Percentiles rank a stretch among this genome's conserved stretches.
These are phyloP conservation scores for Anser brachyrhynchus DNA, from an alignment of 2,113 vertebrate genomes.

Conservation along the genomic window DNA sequence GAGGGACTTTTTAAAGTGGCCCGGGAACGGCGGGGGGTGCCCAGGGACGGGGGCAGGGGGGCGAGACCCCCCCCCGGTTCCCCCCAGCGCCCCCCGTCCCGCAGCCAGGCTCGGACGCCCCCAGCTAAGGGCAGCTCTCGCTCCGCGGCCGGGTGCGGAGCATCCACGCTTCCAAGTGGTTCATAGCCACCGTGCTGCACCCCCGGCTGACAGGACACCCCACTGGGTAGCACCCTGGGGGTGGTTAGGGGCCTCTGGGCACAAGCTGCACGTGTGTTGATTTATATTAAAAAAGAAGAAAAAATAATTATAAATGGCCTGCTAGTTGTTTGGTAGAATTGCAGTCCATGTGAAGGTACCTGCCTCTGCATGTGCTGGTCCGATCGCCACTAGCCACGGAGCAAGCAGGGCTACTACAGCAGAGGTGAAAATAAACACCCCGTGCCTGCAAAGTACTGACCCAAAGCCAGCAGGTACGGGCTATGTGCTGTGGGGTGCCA, in stretches of 20 bases:
- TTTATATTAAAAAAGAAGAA: not conserved
- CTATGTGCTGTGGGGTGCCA: rapidly evolving
- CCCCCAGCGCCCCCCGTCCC: no score
- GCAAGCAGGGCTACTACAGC: not conserved
- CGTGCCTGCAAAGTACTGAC: not conserved
- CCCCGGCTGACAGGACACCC: no score
- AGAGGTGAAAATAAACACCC: not conserved
- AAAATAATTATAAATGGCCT: not conserved
- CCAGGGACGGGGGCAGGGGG: not conserved
- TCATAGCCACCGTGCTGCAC: not conserved
- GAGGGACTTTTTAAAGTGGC: not conserved
- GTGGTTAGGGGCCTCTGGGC: not conserved
- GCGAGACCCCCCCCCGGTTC: no score
- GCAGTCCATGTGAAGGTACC: not conserved
- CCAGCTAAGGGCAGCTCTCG: no score
- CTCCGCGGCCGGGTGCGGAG: not conserved
- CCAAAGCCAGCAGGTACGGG: not conserved
- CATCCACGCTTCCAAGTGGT: not conserved
- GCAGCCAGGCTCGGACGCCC: no score
- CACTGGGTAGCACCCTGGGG: not conserved
- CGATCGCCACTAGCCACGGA: not conserved
- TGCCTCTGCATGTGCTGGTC: rapidly evolving
- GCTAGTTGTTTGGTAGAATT: not conserved
- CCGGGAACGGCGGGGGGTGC: not conserved
- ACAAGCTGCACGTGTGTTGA: rapidly evolving